Conservation (phyloP, 1,140 invertebrate species). For the Danaus melanippus region DNA sequence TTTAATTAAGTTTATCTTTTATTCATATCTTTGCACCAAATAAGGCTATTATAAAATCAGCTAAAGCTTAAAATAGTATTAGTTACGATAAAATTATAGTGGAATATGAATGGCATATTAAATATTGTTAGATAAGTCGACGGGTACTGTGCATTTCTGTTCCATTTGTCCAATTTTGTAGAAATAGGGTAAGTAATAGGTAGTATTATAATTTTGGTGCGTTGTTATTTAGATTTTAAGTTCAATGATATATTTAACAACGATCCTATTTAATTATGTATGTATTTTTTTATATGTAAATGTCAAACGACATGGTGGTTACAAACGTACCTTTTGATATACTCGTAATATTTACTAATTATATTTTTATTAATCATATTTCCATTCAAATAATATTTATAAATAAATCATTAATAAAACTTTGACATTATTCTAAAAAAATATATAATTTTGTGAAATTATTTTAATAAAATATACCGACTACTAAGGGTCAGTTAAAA, state of each 20-base stretch:
- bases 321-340: too few relatives aligned
- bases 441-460: too few relatives aligned
- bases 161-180: slow-evolving; percentile 65
- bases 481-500: too few relatives aligned
- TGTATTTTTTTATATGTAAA: too few relatives aligned
- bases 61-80: slow-evolving; percentile 11
- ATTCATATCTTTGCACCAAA: slow-evolving; percentile 27
- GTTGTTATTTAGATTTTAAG: slow-evolving; percentile 5
- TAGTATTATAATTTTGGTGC: slow-evolving; percentile 25
- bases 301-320: too few relatives aligned
- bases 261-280: too few relatives aligned
- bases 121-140: slow-evolving; percentile 59
- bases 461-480: too few relatives aligned
- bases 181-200: slow-evolving; percentile 40
- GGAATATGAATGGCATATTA: slow-evolving; percentile 24
- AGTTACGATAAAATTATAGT: slow-evolving; percentile 22
- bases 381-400: too few relatives aligned
- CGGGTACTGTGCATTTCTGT: slow-evolving; percentile 63
- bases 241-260: too few relatives aligned
- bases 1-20: slow-evolving; percentile 5
- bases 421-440: too few relatives aligned
- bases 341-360: slow-evolving; percentile 5
- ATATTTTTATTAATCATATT: slow-evolving; percentile 8
- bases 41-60: slow-evolving; percentile 18
- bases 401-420: too few relatives aligned